Percentiles rank a stretch among this genome's conserved stretches.
Conservation (phyloP, 1,140 invertebrate species). For the Campodea augens region DNA sequence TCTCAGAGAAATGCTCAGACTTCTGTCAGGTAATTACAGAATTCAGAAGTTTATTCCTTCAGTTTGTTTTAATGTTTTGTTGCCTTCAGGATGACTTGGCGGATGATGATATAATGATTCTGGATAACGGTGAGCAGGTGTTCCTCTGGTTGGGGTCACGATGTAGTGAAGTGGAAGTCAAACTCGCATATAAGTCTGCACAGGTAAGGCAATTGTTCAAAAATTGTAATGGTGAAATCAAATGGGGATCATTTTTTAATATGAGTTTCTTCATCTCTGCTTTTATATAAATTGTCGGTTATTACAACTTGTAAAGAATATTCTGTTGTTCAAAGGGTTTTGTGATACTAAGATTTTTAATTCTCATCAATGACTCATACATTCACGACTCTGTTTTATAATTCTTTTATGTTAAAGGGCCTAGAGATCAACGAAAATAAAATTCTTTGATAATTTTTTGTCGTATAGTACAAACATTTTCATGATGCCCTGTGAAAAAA, state of each 20-base stretch:
- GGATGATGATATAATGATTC: conserved; percentile 98
- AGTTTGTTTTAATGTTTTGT: not conserved
- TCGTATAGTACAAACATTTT: no score
- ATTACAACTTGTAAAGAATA: not conserved
- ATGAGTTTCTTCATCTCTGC: not conserved
- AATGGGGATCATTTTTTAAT: not conserved
- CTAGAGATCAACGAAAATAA: no score
- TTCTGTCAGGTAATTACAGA: conserved; percentile 74
- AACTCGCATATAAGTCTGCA: conserved; percentile 94
- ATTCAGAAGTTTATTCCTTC: not conserved
- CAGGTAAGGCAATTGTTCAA: conserved; percentile 54
- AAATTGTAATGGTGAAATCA: not conserved
- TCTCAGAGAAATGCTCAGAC: conserved; percentile 98
- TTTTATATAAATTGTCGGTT: not conserved
- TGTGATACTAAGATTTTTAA: no score
- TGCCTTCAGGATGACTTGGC: conserved; percentile 77
- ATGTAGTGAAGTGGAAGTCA: conserved; percentile 96
- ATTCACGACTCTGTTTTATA: no score
- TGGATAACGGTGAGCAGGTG: conserved; percentile 95
- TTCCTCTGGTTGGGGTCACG: conserved; percentile 93
- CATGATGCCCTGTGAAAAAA: no score
- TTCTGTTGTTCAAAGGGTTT: not conserved
- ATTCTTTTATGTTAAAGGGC: no score
- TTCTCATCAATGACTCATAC: no score
- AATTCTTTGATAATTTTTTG: no score